phyloP scores from a whole-genome alignment of 2,888 invertebrate species.

The Melipona beecheii region DNA sequence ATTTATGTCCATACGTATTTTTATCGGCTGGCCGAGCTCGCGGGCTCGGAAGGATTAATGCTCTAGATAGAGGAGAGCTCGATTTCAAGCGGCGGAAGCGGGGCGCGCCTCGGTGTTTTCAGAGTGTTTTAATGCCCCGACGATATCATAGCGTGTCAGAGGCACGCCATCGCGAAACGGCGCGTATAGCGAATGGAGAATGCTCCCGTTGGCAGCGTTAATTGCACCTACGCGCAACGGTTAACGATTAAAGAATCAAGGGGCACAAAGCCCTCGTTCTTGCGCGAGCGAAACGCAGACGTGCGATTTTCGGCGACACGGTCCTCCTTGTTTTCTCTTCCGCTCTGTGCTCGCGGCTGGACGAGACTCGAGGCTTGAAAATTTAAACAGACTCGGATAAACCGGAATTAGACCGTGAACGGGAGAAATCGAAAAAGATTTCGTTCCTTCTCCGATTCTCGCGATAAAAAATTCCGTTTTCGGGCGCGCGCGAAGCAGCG shows the following conservation, averaged over 20 bases:
- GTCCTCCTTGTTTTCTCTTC: neutral
- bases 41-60: conserved; percentile 26
- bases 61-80: conserved; percentile 5
- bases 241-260: conserved; percentile 32
- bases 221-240: conserved; percentile 48
- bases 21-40: conserved; percentile 37
- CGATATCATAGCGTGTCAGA: neutral
- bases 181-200: conserved; percentile 35
- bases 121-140: conserved; percentile 10
- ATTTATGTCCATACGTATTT: conserved; percentile 47
- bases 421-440: neutral
- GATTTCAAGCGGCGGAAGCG: conserved; percentile 18
- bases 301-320: conserved; percentile 37
- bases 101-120: conserved; percentile 9
- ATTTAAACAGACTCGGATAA: neutral
- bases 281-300: conserved; percentile 42
- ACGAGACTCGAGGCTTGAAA: neutral
- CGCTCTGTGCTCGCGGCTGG: neutral
- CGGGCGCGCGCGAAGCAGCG: neutral
- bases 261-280: conserved; percentile 1
- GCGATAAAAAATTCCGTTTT: conserved; percentile 10
- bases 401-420: neutral
- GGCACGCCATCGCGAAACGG: conserved; percentile 14
- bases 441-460: neutral
- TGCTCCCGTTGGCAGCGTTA: conserved; percentile 36